Percentiles rank a stretch among this genome's conserved stretches.
Conservation (phyloP, 2,888 invertebrate genomes). For the Nebria brevicollis region DNA sequence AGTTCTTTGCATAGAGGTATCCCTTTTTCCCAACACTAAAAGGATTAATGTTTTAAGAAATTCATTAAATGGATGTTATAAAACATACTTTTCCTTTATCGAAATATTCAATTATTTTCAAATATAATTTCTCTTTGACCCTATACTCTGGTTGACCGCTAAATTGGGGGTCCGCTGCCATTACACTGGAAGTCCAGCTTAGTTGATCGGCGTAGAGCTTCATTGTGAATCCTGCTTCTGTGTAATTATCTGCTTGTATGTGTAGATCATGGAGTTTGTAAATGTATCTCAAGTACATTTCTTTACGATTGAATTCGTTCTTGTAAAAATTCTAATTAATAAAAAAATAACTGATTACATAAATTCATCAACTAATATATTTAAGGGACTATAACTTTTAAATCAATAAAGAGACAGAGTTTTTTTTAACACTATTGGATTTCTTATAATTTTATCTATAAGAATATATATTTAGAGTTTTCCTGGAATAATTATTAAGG, state of each 20-base stretch:
- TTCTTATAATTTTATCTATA: too few species aligned
- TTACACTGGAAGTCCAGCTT: conserved; percentile 79
- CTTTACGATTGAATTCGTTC: conserved; percentile 93
- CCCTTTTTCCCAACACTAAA: conserved; percentile 93
- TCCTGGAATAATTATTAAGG: too few species aligned
- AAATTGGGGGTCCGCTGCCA: conserved; percentile 74
- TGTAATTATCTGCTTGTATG: conserved; percentile 89
- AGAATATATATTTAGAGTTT: too few species aligned
- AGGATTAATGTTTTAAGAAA: neutral
- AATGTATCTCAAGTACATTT: conserved; percentile 95
- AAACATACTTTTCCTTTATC: conserved; percentile 86
- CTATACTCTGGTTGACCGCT: conserved; percentile 87
- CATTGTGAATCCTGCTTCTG: conserved; percentile 94
- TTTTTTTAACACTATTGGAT: too few species aligned
- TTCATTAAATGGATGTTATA: neutral
- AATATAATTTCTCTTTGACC: conserved; percentile 88
- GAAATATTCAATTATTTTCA: conserved; percentile 90
- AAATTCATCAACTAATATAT: too few species aligned
- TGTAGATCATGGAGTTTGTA: conserved; percentile 95
- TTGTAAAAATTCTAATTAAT: conserved; percentile 88
- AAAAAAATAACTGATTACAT: too few species aligned
- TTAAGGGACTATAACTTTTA: too few species aligned
- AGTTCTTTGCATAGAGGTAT: conserved; percentile 91
- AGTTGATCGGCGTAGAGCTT: conserved; percentile 93
- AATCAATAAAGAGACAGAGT: too few species aligned